Percentiles rank a stretch among this genome's conserved stretches.
Conservation (phyloP, 2,113 vertebrate genomes). For the Penelope pileata region DNA sequence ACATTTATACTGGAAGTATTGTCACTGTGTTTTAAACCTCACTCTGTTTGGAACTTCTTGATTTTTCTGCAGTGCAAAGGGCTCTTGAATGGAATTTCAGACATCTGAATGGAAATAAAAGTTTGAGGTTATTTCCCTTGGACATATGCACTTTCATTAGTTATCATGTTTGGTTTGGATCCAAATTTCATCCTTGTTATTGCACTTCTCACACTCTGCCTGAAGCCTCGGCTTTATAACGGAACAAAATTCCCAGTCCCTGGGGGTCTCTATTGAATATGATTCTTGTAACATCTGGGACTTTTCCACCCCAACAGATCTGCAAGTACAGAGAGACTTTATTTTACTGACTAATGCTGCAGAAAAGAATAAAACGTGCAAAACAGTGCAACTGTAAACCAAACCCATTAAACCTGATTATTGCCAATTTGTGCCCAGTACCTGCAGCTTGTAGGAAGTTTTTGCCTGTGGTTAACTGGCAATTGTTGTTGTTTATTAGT, state of each 20-base stretch:
- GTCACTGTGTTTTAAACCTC: not conserved
- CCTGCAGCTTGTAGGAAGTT: not conserved
- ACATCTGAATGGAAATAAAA: not conserved
- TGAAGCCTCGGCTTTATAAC: not conserved
- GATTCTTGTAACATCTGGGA: not conserved
- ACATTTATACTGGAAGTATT: not conserved
- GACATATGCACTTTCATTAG: not conserved
- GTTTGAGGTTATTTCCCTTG: not conserved
- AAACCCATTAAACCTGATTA: slow-evolving; percentile 36
- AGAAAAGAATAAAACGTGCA: not conserved
- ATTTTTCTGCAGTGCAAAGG: not conserved
- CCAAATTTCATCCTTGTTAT: not conserved
- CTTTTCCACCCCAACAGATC: not conserved
- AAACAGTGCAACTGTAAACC: slow-evolving; percentile 33
- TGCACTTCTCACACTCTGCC: not conserved
- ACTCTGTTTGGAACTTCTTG: not conserved
- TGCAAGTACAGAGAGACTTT: not conserved
- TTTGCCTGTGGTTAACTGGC: slow-evolving; percentile 15
- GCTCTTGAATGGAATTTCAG: too few relatives aligned
- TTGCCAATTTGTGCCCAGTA: slow-evolving; percentile 40
- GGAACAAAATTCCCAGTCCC: not conserved
- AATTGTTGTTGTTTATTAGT: slow-evolving; percentile 37
- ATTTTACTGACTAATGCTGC: slow-evolving; percentile 5
- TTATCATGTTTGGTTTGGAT: not conserved
- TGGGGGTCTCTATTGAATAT: not conserved